phyloP scores from a whole-genome alignment of 2,113 vertebrate genomes.

The Carassius auratus region DNA sequence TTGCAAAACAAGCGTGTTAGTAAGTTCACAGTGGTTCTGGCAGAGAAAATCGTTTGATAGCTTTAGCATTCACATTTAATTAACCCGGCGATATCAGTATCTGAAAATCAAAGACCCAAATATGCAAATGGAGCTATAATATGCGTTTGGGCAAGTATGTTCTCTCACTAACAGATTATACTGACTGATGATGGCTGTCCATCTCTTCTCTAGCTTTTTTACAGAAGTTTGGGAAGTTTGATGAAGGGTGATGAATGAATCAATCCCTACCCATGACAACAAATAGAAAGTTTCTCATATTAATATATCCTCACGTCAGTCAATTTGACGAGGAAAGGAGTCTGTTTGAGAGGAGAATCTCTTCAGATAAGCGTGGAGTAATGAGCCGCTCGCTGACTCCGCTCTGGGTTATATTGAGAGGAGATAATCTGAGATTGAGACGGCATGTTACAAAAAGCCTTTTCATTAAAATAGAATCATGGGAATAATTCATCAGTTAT shows the following conservation, averaged over 20 bases:
- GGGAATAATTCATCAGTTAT: slow-evolving; percentile 22
- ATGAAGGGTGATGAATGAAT: slow-evolving; percentile 47
- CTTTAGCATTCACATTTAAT: slow-evolving; percentile 50
- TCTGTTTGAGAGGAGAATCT: slow-evolving; percentile 4
- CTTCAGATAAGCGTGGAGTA: slow-evolving; percentile 45
- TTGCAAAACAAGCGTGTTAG: slow-evolving; percentile 21
- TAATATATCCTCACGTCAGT: slow-evolving; percentile 38
- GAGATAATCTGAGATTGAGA: slow-evolving; percentile 37
- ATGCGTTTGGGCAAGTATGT: slow-evolving; percentile 18
- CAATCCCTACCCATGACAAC: slow-evolving; percentile 33
- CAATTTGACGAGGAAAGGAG: slow-evolving; percentile 5
- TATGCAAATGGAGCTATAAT: slow-evolving; percentile 49
- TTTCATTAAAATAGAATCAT: slow-evolving; percentile 27
- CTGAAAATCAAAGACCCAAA: slow-evolving; percentile 53
- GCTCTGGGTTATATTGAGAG: background rate
- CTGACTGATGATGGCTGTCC: slow-evolving; percentile 36
- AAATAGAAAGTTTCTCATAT: slow-evolving; percentile 38
- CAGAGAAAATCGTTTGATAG: slow-evolving; percentile 40
- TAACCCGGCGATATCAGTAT: slow-evolving; percentile 46
- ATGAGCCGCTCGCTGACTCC: slow-evolving; percentile 43
- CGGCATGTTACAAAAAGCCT: slow-evolving; percentile 15
- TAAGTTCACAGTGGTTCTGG: slow-evolving; percentile 16
- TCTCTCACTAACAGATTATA: slow-evolving; percentile 36
- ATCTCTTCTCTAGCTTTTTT: slow-evolving; percentile 32
- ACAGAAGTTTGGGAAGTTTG: slow-evolving; percentile 20